Conservation (phyloP, 2,888 invertebrate genomes). For the Amphipoea lucens region DNA sequence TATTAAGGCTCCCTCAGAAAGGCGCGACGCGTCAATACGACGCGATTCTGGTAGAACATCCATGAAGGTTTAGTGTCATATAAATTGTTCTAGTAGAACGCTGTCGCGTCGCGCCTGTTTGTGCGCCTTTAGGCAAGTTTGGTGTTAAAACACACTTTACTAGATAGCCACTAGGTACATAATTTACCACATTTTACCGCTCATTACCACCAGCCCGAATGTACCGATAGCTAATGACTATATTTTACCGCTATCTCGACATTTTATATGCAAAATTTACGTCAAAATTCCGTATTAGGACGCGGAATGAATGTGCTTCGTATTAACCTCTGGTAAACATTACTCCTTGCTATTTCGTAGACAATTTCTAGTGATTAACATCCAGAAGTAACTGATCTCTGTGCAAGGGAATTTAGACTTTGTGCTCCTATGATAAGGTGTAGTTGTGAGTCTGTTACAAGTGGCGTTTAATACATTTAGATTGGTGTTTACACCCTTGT, state of each 20-base stretch:
- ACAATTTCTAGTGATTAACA: conserved; percentile 63
- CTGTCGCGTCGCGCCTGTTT: neutral
- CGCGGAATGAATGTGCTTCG: conserved; percentile 45
- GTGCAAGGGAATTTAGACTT: conserved; percentile 23
- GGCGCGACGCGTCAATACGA: too few species aligned
- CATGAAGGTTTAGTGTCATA: neutral
- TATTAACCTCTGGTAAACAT: conserved; percentile 54
- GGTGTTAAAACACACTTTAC: conserved; percentile 44
- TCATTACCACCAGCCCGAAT: conserved; percentile 32
- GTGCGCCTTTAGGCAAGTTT: conserved; percentile 3
- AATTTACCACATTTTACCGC: conserved; percentile 37
- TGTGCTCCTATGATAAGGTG: conserved; percentile 10
- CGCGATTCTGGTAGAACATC: neutral
- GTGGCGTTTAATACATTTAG: conserved; percentile 15
- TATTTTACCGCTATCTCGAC: conserved; percentile 58
- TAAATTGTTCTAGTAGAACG: neutral
- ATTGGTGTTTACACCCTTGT: conserved; percentile 49
- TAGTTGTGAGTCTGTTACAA: neutral
- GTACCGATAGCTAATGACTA: conserved; percentile 46
- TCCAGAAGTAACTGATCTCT: neutral
- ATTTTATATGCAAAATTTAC: conserved; percentile 55
- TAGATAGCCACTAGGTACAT: conserved; percentile 12
- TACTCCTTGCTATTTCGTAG: conserved; percentile 45
- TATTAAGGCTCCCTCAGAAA: neutral
- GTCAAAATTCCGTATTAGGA: conserved; percentile 53